phyloP scores from a whole-genome alignment of 2,797 vertebrate species.

The Steatocranus sp. region DNA sequence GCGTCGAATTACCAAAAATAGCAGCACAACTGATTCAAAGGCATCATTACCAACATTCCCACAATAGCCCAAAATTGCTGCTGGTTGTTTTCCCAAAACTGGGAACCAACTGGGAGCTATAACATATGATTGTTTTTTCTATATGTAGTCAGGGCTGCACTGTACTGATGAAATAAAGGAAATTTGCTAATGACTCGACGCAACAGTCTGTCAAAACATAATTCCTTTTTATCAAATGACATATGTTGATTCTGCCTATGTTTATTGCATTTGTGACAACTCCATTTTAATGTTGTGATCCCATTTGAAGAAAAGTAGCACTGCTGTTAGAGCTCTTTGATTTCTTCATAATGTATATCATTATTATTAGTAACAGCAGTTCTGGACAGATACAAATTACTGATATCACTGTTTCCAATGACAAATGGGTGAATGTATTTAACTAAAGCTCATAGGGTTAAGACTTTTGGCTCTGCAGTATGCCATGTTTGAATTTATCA shows the following conservation, averaged over 20 bases:
- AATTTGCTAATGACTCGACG: neutral
- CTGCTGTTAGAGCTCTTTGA: neutral
- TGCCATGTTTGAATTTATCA: neutral
- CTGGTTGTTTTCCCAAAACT: neutral
- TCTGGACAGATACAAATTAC: neutral
- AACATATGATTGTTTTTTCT: neutral
- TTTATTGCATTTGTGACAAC: neutral
- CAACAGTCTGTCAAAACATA: neutral
- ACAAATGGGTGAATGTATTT: neutral
- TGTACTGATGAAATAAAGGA: neutral
- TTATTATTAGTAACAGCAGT: neutral
- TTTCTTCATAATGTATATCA: neutral
- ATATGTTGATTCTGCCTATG: neutral
- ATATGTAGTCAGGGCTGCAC: neutral
- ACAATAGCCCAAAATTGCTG: neutral
- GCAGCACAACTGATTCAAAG: neutral
- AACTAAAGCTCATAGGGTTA: neutral
- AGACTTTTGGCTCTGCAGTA: neutral
- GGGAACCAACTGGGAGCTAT: neutral
- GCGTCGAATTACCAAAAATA: neutral
- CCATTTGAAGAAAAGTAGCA: neutral
- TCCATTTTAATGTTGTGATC: neutral
- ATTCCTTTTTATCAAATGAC: neutral
- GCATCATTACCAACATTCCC: neutral
- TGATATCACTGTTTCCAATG: neutral